Evolutionary conservation across 2,888 invertebrate species (phyloP).

Genomic region (Eugnorisma glareosa): DNA sequence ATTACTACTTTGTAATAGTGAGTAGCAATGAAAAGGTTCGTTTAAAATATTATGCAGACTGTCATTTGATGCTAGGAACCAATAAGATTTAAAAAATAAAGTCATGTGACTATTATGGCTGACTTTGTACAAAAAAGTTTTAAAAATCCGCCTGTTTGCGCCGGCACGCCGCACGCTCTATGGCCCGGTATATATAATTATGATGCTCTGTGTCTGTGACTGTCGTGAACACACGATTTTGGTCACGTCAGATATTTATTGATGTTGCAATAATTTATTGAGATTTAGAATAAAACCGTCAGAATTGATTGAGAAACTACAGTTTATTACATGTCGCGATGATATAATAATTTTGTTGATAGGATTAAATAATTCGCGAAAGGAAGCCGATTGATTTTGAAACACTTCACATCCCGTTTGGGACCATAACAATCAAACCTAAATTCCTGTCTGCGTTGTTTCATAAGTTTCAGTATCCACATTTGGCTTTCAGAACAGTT

Average conservation of each 20-base stretch:
- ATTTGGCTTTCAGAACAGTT: conserved; percentile 7
- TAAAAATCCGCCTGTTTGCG: no score
- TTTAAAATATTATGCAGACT: no score
- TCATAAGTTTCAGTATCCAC: conserved; percentile 2
- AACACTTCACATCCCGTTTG: conserved; percentile 46
- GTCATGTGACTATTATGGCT: no score
- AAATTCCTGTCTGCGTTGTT: conserved; percentile 14
- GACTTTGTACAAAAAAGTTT: no score
- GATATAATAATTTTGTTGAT: conserved; percentile 56
- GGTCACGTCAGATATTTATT: not conserved
- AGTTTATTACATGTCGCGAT: conserved; percentile 44
- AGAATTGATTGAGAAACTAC: conserved; percentile 53
- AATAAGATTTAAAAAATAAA: no score
- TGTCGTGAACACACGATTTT: not conserved
- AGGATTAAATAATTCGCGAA: conserved; percentile 36
- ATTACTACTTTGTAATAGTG: no score
- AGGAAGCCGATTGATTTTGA: conserved; percentile 35
- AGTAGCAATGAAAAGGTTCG: no score
- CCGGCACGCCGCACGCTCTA: no score
- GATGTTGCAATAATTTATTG: conserved; percentile 31
- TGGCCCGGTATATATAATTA: no score
- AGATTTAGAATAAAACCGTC: conserved; percentile 32
- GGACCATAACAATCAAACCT: conserved; percentile 13
- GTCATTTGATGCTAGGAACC: no score
- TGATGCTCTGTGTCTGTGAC: no score